Evolutionary conservation across 2,113 vertebrate species (phyloP).

Genomic region (Marmota monax): DNA sequence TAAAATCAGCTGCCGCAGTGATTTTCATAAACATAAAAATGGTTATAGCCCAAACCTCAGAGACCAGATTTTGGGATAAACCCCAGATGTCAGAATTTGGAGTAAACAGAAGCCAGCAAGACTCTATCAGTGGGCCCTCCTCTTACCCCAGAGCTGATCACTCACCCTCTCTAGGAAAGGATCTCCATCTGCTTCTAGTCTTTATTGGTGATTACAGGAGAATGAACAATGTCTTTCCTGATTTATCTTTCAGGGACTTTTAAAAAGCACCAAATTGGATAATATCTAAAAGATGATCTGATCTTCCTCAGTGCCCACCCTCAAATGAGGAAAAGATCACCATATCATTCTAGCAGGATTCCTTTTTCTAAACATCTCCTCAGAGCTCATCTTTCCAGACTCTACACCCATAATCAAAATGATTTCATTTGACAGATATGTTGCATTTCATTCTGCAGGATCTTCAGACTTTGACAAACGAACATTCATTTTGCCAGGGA

Average conservation of each 20-base stretch:
- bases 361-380: not conserved
- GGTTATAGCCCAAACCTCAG: not conserved
- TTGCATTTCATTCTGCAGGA: slow-evolving; percentile 54
- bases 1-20: not conserved
- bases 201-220: not conserved
- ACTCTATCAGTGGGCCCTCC: not conserved
- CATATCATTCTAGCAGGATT: not conserved
- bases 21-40: slow-evolving; percentile 22
- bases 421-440: slow-evolving; percentile 69
- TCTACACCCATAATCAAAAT: slow-evolving; percentile 2
- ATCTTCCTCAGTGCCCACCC: not conserved
- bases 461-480: slow-evolving; percentile 59
- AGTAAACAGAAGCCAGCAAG: slow-evolving; percentile 2
- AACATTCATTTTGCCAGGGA: slow-evolving; percentile 48
- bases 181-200: not conserved
- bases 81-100: not conserved
- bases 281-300: not conserved
- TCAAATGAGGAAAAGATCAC: not conserved
- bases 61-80: not conserved
- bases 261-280: not conserved
- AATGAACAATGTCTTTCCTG: not conserved
- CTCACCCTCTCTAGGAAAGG: not conserved
- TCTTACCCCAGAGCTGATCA: not conserved
- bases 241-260: not conserved
- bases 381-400: not conserved